These are phyloP conservation scores for Oxycera nigricornis DNA, from an alignment of 2,888 invertebrate genomes.

Conservation along the genomic window DNA sequence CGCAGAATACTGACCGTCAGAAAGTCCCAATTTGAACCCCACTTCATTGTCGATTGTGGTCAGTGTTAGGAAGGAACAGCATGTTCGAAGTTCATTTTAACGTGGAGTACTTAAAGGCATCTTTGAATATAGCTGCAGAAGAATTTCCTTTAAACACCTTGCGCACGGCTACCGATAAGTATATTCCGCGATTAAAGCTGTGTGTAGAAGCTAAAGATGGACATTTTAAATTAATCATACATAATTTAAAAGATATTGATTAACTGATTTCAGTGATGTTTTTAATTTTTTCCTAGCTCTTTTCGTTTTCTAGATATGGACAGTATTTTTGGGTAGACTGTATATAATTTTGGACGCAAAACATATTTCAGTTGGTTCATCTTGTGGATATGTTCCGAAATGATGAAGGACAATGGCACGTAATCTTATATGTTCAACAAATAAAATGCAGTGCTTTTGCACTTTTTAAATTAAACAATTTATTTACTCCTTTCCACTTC, in stretches of 20 bases:
- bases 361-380: too few species aligned
- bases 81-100: background rate
- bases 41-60: background rate
- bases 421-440: too few species aligned
- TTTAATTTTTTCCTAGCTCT: too few species aligned
- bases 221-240: too few species aligned
- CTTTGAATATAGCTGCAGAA: background rate
- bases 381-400: too few species aligned
- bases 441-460: too few species aligned
- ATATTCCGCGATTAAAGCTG: background rate
- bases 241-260: background rate
- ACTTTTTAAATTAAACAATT: slow-evolving; percentile 22
- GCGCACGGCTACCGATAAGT: background rate
- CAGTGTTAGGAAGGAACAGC: background rate
- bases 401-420: too few species aligned
- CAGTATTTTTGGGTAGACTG: too few species aligned
- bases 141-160: background rate
- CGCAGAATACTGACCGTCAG: background rate
- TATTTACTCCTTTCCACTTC: slow-evolving; percentile 24
- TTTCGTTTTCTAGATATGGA: too few species aligned
- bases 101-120: background rate
- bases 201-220: too few species aligned
- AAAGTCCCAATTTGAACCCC: background rate
- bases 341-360: too few species aligned
- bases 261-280: background rate